Base-by-base conservation (phyloP, 2,797 vertebrate species). In the Artibeus jamaicensis region DNA sequence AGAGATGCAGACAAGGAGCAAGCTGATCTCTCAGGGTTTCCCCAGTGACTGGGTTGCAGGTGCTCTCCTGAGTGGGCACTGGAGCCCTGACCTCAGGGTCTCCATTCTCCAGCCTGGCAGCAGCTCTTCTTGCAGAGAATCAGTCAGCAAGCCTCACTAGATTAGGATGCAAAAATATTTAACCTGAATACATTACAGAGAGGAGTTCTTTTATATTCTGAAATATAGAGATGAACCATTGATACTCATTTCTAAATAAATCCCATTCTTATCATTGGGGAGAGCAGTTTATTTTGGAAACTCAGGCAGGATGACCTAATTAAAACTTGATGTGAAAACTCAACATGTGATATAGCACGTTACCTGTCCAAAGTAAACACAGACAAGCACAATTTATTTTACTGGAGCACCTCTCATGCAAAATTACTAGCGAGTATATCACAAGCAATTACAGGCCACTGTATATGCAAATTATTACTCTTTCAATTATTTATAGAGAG, bases 401-500 rank as follows among this genome's bases (percentile, higher is more conserved):
- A 81, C 91, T 53, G 81, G 88, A 93, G 84, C 94, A 88, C 95
- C 87, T 78, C 73, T 96, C 94, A 94, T 97, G 93, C 83, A 89
- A 93, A 97, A 97, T 96, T 94, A 96, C 97, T 79, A 86, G 83
- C 94, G 95, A 96, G 91, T 92, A 90, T 90, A 95, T 97, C 95
- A 96, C 92, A 97, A 94, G 96, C 95, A 97, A 97, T 98, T 98
- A 97, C 95, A 96, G 93, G 87, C 84, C 96, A 97, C 94, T 97
- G 97, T 96, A 95, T 95, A 96, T 98, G 97, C 97, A 97, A 97
- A 98, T 96, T 88, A 97, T 97, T 96, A 96, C 91, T 96, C 91
- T 96, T 93, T 97, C 96, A 97, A 97, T 97, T 98, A 97, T 97
- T 98, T 96, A 97, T 97, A 90, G 94, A 95, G 86, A 88, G 89